These are phyloP conservation scores for Condylostylus longicornis DNA, from an alignment of 1,140 invertebrate species.

Conservation along the genomic window DNA sequence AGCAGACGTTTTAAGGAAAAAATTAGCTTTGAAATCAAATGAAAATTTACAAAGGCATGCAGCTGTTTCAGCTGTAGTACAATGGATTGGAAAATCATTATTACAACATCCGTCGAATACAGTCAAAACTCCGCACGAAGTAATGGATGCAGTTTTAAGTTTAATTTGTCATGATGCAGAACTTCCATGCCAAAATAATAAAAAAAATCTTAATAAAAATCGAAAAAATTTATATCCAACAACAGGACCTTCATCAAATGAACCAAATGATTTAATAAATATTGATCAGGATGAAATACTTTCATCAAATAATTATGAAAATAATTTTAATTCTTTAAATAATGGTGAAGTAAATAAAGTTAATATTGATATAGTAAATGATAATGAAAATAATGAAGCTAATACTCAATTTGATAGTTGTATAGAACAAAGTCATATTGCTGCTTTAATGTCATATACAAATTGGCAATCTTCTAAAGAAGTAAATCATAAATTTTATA, in stretches of 20 bases:
- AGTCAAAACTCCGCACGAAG: conserved; percentile 45
- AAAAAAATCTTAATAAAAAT: conserved; percentile 11
- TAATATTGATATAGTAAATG: conserved; percentile 7
- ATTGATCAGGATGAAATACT: conserved; percentile 28
- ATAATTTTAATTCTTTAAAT: too few relatives aligned
- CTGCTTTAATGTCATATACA: conserved; percentile 54
- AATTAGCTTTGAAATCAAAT: conserved; percentile 12
- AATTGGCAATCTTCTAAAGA: conserved; percentile 57
- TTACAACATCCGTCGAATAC: conserved; percentile 47
- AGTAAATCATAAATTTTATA: conserved; percentile 46
- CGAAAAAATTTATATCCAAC: conserved; percentile 15
- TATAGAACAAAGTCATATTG: conserved; percentile 42
- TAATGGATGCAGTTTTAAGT: conserved; percentile 65
- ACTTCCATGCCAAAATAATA: conserved; percentile 47
- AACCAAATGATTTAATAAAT: conserved; percentile 28
- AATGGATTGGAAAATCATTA: conserved; percentile 41
- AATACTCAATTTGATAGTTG: conserved; percentile 16
- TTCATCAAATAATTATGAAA: conserved; percentile 6
- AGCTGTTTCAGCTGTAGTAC: conserved; percentile 44
- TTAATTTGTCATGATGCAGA: conserved; percentile 69
- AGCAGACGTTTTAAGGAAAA: conserved; percentile 36
- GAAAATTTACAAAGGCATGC: conserved; percentile 36
- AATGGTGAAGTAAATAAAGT: too few relatives aligned
- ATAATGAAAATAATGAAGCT: conserved; percentile 1
- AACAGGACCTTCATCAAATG: conserved; percentile 10